Conservation (phyloP, 2,797 vertebrate genomes). For the Apogon talboti region DNA sequence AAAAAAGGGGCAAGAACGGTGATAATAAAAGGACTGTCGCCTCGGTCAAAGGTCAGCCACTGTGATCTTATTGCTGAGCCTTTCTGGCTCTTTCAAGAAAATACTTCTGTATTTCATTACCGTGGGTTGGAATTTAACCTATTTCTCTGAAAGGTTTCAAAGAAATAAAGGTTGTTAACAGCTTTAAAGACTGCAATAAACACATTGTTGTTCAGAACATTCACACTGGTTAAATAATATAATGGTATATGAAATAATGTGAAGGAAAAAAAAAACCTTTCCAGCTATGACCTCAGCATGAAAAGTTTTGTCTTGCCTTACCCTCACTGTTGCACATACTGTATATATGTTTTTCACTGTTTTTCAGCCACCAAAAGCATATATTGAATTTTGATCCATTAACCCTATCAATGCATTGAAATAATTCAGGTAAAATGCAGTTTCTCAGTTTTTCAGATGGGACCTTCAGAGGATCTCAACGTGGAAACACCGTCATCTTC, state of each 20-base stretch:
- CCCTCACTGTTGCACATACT: too few relatives aligned
- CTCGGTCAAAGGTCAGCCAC: constrained; percentile 87
- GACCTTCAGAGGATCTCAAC: too few relatives aligned
- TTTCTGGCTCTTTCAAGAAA: constrained; percentile 81
- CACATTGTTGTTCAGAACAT: neutral
- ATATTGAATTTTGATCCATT: too few relatives aligned
- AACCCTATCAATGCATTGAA: too few relatives aligned
- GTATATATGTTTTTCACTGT: too few relatives aligned
- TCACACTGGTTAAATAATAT: too few relatives aligned
- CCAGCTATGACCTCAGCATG: neutral
- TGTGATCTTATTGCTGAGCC: constrained; percentile 87
- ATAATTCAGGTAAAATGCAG: too few relatives aligned
- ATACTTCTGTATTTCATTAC: constrained; percentile 86
- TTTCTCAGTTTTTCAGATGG: too few relatives aligned
- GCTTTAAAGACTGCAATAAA: constrained; percentile 48
- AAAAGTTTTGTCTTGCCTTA: too few relatives aligned
- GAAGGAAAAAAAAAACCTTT: neutral
- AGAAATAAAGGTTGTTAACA: constrained; percentile 57
- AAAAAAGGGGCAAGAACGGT: constrained; percentile 77
- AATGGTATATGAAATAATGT: too few relatives aligned
- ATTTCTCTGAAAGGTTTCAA: constrained; percentile 67
- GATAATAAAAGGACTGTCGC: constrained; percentile 87
- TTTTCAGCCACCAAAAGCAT: too few relatives aligned
- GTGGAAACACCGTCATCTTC: too few relatives aligned
- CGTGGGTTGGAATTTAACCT: constrained; percentile 79